phyloP scores from a whole-genome alignment of 2,888 invertebrate genomes.

The Hoplodrina blanda region DNA sequence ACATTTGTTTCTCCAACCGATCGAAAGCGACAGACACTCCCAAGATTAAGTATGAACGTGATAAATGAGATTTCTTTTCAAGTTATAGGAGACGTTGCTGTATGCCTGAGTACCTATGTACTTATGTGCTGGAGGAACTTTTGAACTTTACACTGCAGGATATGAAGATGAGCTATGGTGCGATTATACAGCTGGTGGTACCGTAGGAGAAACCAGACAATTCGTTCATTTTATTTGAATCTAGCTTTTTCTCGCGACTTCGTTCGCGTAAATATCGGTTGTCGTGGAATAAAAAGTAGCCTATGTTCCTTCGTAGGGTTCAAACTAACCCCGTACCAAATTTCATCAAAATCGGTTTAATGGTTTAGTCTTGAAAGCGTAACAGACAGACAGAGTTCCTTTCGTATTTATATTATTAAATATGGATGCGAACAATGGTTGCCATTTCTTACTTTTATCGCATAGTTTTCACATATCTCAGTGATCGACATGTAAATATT shows the following conservation, averaged over 20 bases:
- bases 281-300: no score
- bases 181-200: background rate
- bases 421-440: no score
- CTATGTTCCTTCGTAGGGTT: no score
- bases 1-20: conserved; percentile 37
- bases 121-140: conserved; percentile 6
- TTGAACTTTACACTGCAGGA: conserved; percentile 18
- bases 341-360: no score
- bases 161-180: conserved; percentile 11
- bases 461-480: background rate
- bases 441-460: background rate
- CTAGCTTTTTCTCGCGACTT: no score
- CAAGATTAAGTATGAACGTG: conserved; percentile 73
- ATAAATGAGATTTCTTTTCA: conserved; percentile 73
- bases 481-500: conserved; percentile 20
- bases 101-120: conserved; percentile 13
- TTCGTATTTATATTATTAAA: no score
- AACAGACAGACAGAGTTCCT: no score
- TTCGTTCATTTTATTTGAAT: background rate
- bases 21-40: conserved; percentile 63
- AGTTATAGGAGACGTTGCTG: conserved; percentile 25
- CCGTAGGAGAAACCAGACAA: background rate
- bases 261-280: no score
- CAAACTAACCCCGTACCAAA: no score
- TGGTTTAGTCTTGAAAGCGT: no score